phyloP scores from a whole-genome alignment of 1,140 invertebrate species.

The Solen grandis region DNA sequence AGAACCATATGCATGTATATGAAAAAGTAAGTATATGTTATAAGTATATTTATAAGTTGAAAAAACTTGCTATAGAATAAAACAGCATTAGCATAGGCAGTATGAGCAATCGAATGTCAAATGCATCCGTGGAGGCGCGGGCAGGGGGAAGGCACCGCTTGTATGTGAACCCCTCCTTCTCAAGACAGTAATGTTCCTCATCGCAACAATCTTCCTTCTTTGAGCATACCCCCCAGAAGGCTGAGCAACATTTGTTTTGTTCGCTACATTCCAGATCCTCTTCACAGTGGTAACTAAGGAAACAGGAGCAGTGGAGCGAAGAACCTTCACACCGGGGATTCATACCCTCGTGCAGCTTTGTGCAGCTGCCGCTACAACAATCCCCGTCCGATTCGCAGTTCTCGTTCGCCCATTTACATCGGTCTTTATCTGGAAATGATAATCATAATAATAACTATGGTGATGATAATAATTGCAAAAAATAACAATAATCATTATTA shows the following conservation, averaged over 20 bases:
- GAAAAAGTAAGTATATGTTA: no score
- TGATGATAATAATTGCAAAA: no score
- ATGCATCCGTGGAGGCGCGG: no score
- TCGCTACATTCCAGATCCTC: constrained; percentile 63
- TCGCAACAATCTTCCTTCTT: constrained; percentile 65
- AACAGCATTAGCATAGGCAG: no score
- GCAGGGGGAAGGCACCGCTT: constrained; percentile 63
- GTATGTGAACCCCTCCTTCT: constrained; percentile 64
- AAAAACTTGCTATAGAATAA: no score
- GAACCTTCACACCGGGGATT: constrained; percentile 62
- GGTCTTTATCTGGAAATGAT: constrained; percentile 23
- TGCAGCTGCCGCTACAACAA: constrained; percentile 66
- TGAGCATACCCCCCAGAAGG: constrained; percentile 67
- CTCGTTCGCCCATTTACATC: constrained; percentile 69
- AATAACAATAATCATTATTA: no score
- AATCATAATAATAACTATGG: no score
- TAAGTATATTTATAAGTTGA: no score
- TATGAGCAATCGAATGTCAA: no score
- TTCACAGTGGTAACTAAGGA: constrained; percentile 68
- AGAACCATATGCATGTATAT: no score
- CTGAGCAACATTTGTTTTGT: constrained; percentile 65
- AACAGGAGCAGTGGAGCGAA: constrained; percentile 58
- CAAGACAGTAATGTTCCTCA: constrained; percentile 56
- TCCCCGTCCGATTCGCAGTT: constrained; percentile 57
- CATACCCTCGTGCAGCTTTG: constrained; percentile 62